A percentile compares a stretch with the other conserved stretches of the same genome.
Evolutionary conservation across 1,140 invertebrate species (phyloP).

Genomic region (Gryon sp.): DNA sequence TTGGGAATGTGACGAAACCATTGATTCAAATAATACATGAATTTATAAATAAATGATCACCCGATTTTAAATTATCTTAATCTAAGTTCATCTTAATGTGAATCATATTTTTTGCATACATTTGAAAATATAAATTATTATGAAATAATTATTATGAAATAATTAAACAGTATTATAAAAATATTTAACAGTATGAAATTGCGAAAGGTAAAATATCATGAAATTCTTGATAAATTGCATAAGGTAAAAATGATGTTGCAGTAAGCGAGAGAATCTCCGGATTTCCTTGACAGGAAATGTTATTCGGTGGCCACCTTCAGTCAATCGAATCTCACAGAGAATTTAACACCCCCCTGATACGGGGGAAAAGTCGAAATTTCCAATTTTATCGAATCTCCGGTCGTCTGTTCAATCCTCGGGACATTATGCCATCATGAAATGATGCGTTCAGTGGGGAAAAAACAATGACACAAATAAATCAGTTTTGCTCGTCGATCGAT

Average conservation of each 20-base stretch:
- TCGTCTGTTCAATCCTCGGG: conserved; percentile 57
- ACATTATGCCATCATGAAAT: conserved; percentile 51
- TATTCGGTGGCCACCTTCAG: conserved; percentile 67
- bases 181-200: too few species aligned
- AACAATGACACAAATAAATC: conserved; percentile 41
- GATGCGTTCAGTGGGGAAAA: conserved; percentile 37
- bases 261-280: conserved; percentile 53
- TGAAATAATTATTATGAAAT: not conserved
- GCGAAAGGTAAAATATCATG: conserved; percentile 25
- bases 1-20: conserved; percentile 62
- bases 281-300: conserved; percentile 75
- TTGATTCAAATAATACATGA: conserved; percentile 56
- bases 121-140: too few species aligned
- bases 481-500: not conserved
- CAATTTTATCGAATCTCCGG: conserved; percentile 78
- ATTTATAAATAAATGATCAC: conserved; percentile 30
- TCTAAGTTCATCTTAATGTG: not conserved
- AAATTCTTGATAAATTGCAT: conserved; percentile 46
- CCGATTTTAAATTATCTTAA: conserved; percentile 7
- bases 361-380: conserved; percentile 74
- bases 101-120: too few species aligned
- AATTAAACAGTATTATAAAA: too few species aligned
- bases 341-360: conserved; percentile 77
- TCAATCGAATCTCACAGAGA: conserved; percentile 79
- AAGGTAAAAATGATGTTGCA: conserved; percentile 56